phyloP scores from a whole-genome alignment of 2,797 vertebrate species.

The Nothura maculosa region DNA sequence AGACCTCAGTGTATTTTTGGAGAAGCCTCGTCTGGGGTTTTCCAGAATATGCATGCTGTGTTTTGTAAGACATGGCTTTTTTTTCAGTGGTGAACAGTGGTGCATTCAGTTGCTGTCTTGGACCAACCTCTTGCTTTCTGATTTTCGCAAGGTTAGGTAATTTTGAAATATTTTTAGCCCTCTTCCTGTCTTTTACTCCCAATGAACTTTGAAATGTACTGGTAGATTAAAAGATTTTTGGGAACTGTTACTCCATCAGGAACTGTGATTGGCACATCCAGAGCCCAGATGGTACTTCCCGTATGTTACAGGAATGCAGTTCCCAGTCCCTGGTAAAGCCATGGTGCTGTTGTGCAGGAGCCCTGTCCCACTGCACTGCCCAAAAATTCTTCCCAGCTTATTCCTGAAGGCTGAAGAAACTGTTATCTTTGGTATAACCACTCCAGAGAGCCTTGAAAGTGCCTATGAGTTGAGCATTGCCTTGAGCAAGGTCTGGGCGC shows the following conservation, averaged over 20 bases:
- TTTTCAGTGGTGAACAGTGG: background rate
- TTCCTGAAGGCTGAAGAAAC: background rate
- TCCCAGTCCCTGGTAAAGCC: background rate
- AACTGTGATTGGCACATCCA: fast-evolving
- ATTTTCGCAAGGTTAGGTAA: background rate
- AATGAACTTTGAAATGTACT: background rate
- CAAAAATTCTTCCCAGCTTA: background rate
- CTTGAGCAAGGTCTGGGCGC: background rate
- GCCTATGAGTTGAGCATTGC: background rate
- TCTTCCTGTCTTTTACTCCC: background rate
- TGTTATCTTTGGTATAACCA: background rate
- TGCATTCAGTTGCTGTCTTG: background rate
- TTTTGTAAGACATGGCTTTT: background rate
- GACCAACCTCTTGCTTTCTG: background rate
- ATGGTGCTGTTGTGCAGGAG: background rate
- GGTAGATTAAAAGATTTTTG: background rate
- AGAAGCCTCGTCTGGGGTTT: background rate
- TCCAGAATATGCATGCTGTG: background rate
- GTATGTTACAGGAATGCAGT: fast-evolving
- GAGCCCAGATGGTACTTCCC: background rate
- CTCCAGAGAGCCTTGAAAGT: background rate
- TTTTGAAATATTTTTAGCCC: background rate
- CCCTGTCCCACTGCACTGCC: fast-evolving
- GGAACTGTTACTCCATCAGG: background rate
- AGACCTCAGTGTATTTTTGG: background rate